Conservation (phyloP, 2,797 vertebrate species). For the Ambastaia sidthimunki region DNA sequence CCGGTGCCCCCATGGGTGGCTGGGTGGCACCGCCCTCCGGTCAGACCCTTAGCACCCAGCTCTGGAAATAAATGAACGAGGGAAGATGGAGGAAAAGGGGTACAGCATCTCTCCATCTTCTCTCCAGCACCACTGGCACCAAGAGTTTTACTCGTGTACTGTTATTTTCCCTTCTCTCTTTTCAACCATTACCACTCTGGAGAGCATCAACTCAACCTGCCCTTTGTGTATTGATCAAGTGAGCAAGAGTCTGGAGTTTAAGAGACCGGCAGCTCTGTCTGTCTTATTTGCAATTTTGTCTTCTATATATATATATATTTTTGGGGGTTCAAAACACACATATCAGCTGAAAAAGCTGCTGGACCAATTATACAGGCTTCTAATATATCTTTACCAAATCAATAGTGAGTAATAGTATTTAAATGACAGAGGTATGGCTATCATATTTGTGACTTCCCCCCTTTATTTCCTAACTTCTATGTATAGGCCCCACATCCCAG, state of each 20-base stretch:
- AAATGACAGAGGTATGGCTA: slow-evolving; percentile 85
- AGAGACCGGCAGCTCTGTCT: slow-evolving; percentile 77
- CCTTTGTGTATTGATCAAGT: slow-evolving; percentile 78
- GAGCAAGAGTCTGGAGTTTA: slow-evolving; percentile 73
- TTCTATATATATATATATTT: slow-evolving; percentile 51
- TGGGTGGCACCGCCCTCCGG: slow-evolving; percentile 87
- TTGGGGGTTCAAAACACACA: slow-evolving; percentile 61
- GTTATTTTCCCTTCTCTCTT: slow-evolving; percentile 51
- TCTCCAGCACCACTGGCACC: slow-evolving; percentile 71
- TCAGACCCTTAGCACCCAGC: slow-evolving; percentile 96
- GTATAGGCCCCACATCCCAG: slow-evolving; percentile 61
- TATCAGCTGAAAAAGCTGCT: slow-evolving; percentile 79
- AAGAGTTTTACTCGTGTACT: slow-evolving; percentile 76
- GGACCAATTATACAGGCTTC: slow-evolving; percentile 76
- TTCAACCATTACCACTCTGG: slow-evolving; percentile 71
- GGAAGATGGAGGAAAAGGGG: slow-evolving; percentile 43
- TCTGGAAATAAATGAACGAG: slow-evolving; percentile 88
- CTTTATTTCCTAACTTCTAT: slow-evolving; percentile 53
- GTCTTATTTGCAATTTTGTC: slow-evolving; percentile 60
- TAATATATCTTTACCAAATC: slow-evolving; percentile 80
- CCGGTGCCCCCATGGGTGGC: slow-evolving; percentile 80
- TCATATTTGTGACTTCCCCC: slow-evolving; percentile 80
- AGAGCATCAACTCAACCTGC: slow-evolving; percentile 76
- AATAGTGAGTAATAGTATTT: slow-evolving; percentile 85
- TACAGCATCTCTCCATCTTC: slow-evolving; percentile 50